Percentiles rank a stretch among this genome's conserved stretches.
Evolutionary conservation across 2,113 vertebrate genomes (phyloP).

Genomic region (Myiopsitta monachus): DNA sequence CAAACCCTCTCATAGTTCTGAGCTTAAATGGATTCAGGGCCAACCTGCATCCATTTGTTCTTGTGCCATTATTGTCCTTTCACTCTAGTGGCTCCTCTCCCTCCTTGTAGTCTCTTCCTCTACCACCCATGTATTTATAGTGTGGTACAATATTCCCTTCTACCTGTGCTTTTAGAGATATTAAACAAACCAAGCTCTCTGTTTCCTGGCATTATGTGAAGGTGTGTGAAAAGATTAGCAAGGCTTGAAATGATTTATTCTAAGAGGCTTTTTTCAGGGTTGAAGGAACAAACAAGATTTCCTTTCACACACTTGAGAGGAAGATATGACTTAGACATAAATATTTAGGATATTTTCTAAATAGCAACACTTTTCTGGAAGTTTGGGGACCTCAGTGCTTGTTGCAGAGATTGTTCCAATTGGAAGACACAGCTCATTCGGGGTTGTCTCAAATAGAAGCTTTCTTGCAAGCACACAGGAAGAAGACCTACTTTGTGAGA

Average conservation of each 20-base stretch:
- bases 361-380: background rate
- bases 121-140: background rate
- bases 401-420: background rate
- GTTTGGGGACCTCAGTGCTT: background rate
- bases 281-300: background rate
- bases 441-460: background rate
- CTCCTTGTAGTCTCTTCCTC: background rate
- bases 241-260: background rate
- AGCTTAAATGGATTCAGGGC: background rate
- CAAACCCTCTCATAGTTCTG: background rate
- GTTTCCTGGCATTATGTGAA: background rate
- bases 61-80: background rate
- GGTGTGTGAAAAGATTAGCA: background rate
- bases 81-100: background rate
- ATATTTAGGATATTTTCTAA: background rate
- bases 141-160: background rate
- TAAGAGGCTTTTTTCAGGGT: background rate
- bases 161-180: background rate
- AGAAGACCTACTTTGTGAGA: background rate
- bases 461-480: background rate
- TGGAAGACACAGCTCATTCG: background rate
- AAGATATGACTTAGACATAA: background rate
- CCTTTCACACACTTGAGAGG: background rate
- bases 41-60: background rate
- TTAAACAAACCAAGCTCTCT: background rate